phyloP scores from a whole-genome alignment of 2,888 invertebrate genomes.

The Caenorhabditis sp. region DNA sequence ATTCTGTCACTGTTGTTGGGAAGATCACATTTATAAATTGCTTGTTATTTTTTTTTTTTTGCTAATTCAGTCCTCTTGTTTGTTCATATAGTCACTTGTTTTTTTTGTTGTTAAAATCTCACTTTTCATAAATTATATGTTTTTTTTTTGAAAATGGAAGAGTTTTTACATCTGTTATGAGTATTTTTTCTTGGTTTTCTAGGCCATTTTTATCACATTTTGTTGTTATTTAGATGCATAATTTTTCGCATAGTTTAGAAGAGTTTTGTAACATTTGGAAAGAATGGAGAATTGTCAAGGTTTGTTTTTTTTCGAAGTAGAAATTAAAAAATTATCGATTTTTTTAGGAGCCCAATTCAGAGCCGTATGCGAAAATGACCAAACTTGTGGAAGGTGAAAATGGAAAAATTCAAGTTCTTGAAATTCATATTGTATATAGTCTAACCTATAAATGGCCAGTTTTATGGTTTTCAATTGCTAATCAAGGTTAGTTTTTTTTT shows the following conservation, averaged over 20 bases:
- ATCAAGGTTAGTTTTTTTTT: conserved; percentile 35
- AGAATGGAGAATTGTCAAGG: background rate
- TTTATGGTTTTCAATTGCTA: conserved; percentile 63
- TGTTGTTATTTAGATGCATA: background rate
- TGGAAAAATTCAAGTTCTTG: background rate
- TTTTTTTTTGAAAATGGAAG: conserved; percentile 1
- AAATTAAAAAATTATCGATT: background rate
- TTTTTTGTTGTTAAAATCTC: background rate
- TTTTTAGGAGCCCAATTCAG: background rate
- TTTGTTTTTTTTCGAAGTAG: background rate
- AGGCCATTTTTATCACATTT: background rate
- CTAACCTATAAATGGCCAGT: conserved; percentile 54
- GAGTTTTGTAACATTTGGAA: background rate
- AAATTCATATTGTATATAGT: conserved; percentile 51
- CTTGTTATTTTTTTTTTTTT: conserved; percentile 2
- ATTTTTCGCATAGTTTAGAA: background rate
- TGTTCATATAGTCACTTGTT: conserved; percentile 9
- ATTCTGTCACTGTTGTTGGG: conserved; percentile 89
- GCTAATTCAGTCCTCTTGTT: background rate
- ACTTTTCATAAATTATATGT: background rate
- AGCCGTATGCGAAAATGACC: background rate
- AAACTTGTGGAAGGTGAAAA: background rate
- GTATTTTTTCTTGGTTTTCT: background rate
- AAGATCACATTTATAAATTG: conserved; percentile 25
- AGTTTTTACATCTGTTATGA: background rate